Percentiles rank a stretch among this genome's conserved stretches.
These are phyloP conservation scores for Gyrodactylus bullatarudis DNA, from an alignment of 1,140 invertebrate species.

Conservation along the genomic window DNA sequence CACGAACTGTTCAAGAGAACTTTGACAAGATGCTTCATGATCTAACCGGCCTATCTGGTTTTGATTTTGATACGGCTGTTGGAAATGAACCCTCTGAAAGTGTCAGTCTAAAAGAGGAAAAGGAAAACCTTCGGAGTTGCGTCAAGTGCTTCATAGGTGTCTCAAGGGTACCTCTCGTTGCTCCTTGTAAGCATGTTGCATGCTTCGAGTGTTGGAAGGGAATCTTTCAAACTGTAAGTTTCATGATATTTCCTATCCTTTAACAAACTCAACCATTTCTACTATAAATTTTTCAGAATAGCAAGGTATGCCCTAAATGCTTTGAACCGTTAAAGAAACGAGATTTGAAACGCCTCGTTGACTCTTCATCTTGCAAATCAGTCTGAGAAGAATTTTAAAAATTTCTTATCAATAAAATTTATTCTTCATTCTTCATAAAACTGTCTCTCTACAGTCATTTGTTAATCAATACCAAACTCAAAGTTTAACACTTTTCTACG, in stretches of 20 bases:
- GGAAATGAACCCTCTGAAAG: neutral
- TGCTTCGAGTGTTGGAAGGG: slow-evolving; percentile 3
- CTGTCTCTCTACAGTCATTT: too few species aligned
- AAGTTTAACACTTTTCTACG: too few species aligned
- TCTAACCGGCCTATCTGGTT: neutral
- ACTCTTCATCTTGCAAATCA: too few species aligned
- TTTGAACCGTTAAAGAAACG: neutral
- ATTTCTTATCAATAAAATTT: too few species aligned
- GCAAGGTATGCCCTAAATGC: neutral
- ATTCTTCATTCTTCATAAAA: too few species aligned
- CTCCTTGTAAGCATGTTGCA: neutral
- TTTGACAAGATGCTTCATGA: neutral
- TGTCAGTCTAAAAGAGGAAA: neutral
- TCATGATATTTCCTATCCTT: neutral
- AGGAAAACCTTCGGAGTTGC: neutral
- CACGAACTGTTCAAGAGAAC: neutral
- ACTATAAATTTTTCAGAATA: neutral
- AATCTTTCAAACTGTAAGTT: neutral
- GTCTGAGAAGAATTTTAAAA: too few species aligned
- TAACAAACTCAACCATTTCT: slow-evolving; percentile 13
- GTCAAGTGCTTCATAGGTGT: neutral
- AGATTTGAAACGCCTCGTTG: slow-evolving; percentile 6
- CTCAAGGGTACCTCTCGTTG: neutral
- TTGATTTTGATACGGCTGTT: too few species aligned
- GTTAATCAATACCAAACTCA: too few species aligned